A percentile compares a stretch with the other conserved stretches of the same genome.
These are phyloP conservation scores for Asobara japonica DNA, from an alignment of 1,140 invertebrate species.

Conservation along the genomic window DNA sequence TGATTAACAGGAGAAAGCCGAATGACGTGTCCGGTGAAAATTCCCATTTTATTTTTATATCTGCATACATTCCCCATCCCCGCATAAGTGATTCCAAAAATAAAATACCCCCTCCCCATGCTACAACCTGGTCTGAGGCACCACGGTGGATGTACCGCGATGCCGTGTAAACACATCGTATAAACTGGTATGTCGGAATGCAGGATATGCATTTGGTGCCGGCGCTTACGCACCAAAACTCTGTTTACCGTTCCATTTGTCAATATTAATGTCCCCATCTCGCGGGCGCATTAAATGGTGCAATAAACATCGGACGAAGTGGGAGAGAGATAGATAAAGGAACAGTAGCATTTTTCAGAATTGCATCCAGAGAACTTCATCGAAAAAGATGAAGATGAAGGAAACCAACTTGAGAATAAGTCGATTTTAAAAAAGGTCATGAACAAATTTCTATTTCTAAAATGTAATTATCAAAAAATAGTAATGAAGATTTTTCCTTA, in stretches of 20 bases:
- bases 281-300: conserved; percentile 2
- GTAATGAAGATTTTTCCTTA: too few relatives aligned
- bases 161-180: conserved; percentile 35
- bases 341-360: too few relatives aligned
- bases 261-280: conserved; percentile 20
- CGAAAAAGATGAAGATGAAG: too few relatives aligned
- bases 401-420: too few relatives aligned
- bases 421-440: too few relatives aligned
- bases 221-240: conserved; percentile 12
- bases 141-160: conserved; percentile 24
- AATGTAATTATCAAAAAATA: too few relatives aligned
- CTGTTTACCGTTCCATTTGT: conserved; percentile 29
- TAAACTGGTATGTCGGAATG: conserved; percentile 37
- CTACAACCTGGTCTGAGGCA: conserved; percentile 10
- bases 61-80: not conserved
- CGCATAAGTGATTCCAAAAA: conserved; percentile 9
- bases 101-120: not conserved
- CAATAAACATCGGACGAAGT: not conserved
- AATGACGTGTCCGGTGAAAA: conserved; percentile 2
- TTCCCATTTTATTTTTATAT: not conserved
- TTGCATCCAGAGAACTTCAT: too few relatives aligned
- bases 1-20: not conserved
- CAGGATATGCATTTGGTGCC: conserved; percentile 30
- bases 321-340: not conserved
- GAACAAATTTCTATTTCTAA: too few relatives aligned